A percentile compares a stretch with the other conserved stretches of the same genome.
Evolutionary conservation across 2,888 invertebrate species (phyloP).

Genomic region (Vesta saturnalis): DNA sequence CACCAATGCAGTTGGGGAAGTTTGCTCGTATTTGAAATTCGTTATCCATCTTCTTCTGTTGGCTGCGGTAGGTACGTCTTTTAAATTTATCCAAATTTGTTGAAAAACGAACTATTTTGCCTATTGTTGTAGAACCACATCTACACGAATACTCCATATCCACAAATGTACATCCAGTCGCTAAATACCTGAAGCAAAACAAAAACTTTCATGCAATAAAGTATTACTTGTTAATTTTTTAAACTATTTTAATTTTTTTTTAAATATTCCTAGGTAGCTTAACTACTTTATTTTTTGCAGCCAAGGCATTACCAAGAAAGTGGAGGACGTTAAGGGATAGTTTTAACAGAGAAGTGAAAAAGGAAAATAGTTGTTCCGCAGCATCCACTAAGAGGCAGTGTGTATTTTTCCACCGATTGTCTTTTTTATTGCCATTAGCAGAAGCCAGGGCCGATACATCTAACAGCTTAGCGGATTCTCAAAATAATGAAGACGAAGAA

Average conservation of each 20-base stretch:
- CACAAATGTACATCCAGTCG: too few species aligned
- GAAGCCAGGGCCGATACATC: neutral
- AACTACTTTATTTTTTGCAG: too few species aligned
- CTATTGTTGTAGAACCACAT: too few species aligned
- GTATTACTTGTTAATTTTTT: neutral
- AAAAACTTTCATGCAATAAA: neutral
- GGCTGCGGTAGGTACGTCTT: neutral
- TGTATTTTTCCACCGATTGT: neutral
- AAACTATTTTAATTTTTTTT: neutral
- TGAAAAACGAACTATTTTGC: neutral
- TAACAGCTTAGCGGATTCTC: neutral
- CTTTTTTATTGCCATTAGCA: too few species aligned
- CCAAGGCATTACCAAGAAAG: too few species aligned
- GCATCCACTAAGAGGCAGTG: neutral
- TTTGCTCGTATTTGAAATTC: neutral
- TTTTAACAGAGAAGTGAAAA: neutral
- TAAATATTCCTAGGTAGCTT: too few species aligned
- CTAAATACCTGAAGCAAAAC: too few species aligned
- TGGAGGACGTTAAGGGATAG: too few species aligned
- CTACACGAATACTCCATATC: too few species aligned
- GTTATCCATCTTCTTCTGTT: neutral
- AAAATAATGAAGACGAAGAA: too few species aligned
- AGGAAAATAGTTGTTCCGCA: neutral
- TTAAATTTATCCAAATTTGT: too few species aligned
- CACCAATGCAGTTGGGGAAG: neutral